Evolutionary conservation across 2,113 vertebrate species (phyloP), one percentile per base, ranked within the genome.

Genomic region (Scomber colias): DNA sequence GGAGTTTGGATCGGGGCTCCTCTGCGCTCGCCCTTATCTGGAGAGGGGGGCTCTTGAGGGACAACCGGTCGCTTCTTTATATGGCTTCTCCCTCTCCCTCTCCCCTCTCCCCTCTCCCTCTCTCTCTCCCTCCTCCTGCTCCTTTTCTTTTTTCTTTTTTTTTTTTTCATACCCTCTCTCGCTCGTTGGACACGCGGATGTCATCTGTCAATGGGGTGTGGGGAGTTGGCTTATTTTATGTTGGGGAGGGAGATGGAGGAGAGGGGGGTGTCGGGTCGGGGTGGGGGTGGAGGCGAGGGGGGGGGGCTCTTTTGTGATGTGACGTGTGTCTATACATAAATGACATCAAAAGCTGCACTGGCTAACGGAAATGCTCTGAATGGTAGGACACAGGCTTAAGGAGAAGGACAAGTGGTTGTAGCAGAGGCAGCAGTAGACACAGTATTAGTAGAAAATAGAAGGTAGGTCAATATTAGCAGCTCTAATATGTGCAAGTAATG

Each of bases 21-120:
- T 92, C 84, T 82, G 91, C 78, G 84, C 84, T 85, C 51, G 63
- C 76, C 89, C 82, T 89, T 84, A 85, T 82, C 86, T 75, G 86
- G 55, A 72, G 79, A 93, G 92, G 94, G 94, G 95, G 94, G 88
- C 87, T 95, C 86, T 87, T 64, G 95, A 96, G 88, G 93, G 94
- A 93, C 95, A 92, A 94, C 91, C 77, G 81, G 93, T 94, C 94
- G 83, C 78, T 95, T 93, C 90, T 93, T 86, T 86, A 79, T 85
- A 67, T 48, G 71, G 71, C 79, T 31, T 15, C 71, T 16, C 54
- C 59, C 31, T 68, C 45, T 56, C 68, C 76, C 63, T 75, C 67
- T 81, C 63, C 35, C 35, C 63, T 8, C 35, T 40, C 9, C 75
- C n/a, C n/a, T 15, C 71, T 16, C 54, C 59, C 31, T 68, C 45